Percentiles rank a stretch among this genome's conserved stretches.
These are phyloP conservation scores for Lasioglossum figueresi DNA, from an alignment of 2,888 invertebrate genomes.

Conservation along the genomic window DNA sequence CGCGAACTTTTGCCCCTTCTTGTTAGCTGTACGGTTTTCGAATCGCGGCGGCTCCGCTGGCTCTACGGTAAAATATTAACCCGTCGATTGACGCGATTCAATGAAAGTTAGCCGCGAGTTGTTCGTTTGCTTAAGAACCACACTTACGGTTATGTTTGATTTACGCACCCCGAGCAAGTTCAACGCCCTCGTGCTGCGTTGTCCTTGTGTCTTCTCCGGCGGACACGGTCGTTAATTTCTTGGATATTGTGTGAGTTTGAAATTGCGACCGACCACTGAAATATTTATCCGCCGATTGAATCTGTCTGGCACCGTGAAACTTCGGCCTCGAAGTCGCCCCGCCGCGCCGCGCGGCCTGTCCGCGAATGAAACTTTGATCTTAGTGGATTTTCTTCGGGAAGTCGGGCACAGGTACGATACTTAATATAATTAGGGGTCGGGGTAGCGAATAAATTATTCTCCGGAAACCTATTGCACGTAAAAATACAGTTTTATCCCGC, in stretches of 20 bases:
- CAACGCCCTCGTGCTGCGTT: neutral
- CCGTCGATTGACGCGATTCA: slow-evolving; percentile 7
- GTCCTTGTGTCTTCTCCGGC: neutral
- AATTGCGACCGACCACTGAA: neutral
- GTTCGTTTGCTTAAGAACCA: neutral
- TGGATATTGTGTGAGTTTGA: slow-evolving; percentile 5
- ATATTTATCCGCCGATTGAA: slow-evolving; percentile 1
- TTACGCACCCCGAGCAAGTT: slow-evolving; percentile 1
- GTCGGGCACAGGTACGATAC: neutral
- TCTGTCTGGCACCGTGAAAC: neutral
- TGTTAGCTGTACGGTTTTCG: neutral
- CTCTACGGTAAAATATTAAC: slow-evolving; percentile 3
- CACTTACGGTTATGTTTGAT: neutral
- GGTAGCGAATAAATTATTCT: neutral
- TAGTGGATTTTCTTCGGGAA: neutral
- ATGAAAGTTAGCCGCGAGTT: neutral
- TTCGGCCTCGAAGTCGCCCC: neutral
- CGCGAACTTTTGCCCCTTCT: slow-evolving; percentile 3
- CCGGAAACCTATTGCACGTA: too few species aligned
- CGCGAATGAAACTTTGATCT: neutral
- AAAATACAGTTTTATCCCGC: neutral
- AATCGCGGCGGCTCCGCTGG: neutral
- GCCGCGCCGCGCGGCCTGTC: neutral
- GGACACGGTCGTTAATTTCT: neutral
- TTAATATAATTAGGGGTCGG: neutral